Base-by-base conservation (phyloP, 1,140 invertebrate genomes). In the Cephus cinctus region DNA sequence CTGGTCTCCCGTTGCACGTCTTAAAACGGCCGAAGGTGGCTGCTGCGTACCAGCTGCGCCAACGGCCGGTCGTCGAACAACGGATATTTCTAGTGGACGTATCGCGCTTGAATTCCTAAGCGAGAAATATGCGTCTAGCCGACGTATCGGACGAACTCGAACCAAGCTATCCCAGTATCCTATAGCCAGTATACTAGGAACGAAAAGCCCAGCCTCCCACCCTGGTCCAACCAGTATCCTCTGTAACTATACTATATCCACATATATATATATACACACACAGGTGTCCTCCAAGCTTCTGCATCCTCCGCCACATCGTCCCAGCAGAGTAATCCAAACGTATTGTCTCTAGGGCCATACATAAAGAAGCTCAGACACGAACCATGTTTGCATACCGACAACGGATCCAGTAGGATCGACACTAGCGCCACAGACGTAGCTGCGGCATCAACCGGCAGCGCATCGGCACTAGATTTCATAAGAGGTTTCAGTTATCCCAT, bases 41-140 rank as follows among this genome's bases (percentile, higher is more conserved):
- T n/a, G n/a, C n/a, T n/a, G n/a, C n/a, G n/a, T n/a, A n/a, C n/a
- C n/a, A n/a, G n/a, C n/a, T n/a, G n/a, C n/a, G n/a, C n/a, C n/a
- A n/a, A n/a, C n/a, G n/a, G n/a, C n/a, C n/a, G n/a, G n/a, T n/a
- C n/a, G n/a, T n/a, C n/a, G n/a, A 27, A n/a, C 25, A n/a, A 27
- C 6, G 25, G 25, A 27, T 27, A 27, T 27, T 27, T n/a, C 25
- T 27, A n/a, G 6, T n/a, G 25, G 25, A 27, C n/a, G 25, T 27
- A 27, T 27, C 36, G 25, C 31, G 35, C 40, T 32, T 47, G 41
- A 47, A 43, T 55, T 40, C 44, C 45, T 47, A 52, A 52, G 44
- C 43, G 54, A 46, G 49, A 56, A 56, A 56, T 56, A 56, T 56
- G 54, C 54, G 54, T 56, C 49, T 52, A 52, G 49, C 27, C 42